Evolutionary conservation across 1,140 invertebrate species (phyloP).

Genomic region (Sitodiplosis mosellana): DNA sequence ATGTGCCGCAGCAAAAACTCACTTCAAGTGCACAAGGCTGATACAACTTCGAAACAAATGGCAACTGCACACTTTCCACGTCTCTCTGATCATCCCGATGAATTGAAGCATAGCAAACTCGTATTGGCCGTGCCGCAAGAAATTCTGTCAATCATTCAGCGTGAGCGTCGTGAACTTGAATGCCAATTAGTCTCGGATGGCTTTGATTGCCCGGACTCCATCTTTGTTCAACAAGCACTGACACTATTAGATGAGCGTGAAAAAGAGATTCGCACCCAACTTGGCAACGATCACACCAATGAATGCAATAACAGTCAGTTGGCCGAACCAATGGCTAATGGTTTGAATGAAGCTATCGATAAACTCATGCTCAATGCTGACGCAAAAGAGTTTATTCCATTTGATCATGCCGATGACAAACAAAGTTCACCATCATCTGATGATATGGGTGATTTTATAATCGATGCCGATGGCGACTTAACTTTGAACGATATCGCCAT

Average conservation of each 20-base stretch:
- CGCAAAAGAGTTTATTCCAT: background rate
- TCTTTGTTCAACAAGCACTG: constrained; percentile 70
- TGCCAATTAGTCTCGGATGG: constrained; percentile 33
- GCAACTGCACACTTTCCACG: constrained; percentile 9
- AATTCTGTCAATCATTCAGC: constrained; percentile 44
- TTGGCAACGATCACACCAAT: background rate
- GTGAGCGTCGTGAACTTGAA: constrained; percentile 48
- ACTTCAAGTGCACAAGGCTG: constrained; percentile 48
- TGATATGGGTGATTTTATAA: constrained; percentile 8
- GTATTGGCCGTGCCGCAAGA: constrained; percentile 45
- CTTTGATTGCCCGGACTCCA: constrained; percentile 57
- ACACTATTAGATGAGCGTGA: constrained; percentile 32
- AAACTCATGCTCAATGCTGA: background rate
- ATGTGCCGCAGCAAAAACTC: constrained; percentile 73
- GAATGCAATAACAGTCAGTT: background rate
- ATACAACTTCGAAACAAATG: constrained; percentile 3
- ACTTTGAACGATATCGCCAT: constrained; percentile 10
- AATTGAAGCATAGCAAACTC: constrained; percentile 51
- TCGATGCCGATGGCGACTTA: background rate
- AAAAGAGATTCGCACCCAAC: constrained; percentile 7
- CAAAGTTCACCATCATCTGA: constrained; percentile 6
- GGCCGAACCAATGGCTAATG: background rate
- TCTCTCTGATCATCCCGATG: constrained; percentile 25
- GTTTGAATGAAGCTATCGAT: background rate
- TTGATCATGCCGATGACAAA: background rate